These are phyloP conservation scores for Rhimphoctona megacephalus DNA, from an alignment of 2,888 invertebrate species.

Conservation along the genomic window DNA sequence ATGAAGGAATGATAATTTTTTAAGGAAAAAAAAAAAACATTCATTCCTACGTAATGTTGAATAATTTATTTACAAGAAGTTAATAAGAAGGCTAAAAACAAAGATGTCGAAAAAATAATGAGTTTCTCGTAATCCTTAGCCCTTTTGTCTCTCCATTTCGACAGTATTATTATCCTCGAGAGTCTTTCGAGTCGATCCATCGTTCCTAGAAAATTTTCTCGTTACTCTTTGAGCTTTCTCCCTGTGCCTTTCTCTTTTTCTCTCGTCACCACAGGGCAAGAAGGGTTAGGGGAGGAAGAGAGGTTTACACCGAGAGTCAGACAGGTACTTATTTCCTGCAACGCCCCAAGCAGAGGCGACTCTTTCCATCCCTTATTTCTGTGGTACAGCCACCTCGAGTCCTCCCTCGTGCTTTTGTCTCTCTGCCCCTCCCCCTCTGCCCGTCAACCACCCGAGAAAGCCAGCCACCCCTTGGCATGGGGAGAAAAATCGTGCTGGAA, in stretches of 20 bases:
- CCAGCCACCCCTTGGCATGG: not conserved
- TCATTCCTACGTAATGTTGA: no score
- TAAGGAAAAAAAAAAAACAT: not conserved
- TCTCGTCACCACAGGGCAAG: conserved; percentile 40
- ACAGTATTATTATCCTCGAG: conserved; percentile 45
- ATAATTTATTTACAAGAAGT: not conserved
- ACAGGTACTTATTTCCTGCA: conserved; percentile 64
- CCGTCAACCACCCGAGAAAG: not conserved
- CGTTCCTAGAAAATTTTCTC: conserved; percentile 57
- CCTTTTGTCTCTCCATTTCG: conserved; percentile 19
- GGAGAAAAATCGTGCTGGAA: conserved; percentile 71
- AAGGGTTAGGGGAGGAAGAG: not conserved
- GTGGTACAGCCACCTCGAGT: conserved; percentile 27
- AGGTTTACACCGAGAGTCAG: conserved; percentile 53
- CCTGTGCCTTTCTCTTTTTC: conserved; percentile 39
- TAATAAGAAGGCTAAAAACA: not conserved
- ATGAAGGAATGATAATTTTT: not conserved
- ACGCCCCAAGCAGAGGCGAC: conserved; percentile 27
- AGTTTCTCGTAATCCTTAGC: conserved; percentile 30
- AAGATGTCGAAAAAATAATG: conserved; percentile 50
- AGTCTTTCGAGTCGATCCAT: conserved; percentile 55
- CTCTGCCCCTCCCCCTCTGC: not conserved
- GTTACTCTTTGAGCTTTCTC: conserved; percentile 33
- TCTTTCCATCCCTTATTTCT: conserved; percentile 55
- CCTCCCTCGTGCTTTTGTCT: conserved; percentile 22